phyloP scores from a whole-genome alignment of 2,113 vertebrate genomes.

The Mohoua ochrocephala region DNA sequence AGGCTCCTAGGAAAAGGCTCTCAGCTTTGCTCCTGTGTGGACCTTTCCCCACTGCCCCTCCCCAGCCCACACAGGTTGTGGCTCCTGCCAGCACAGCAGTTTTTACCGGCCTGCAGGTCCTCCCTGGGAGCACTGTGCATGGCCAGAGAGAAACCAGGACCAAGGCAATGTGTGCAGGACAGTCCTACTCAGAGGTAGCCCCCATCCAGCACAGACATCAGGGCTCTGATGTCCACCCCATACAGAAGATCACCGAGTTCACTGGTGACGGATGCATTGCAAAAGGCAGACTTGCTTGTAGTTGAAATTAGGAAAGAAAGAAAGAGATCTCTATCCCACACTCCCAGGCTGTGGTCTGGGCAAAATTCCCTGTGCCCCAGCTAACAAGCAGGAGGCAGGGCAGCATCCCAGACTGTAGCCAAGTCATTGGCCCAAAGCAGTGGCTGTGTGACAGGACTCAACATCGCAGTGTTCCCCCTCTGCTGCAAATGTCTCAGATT shows the following conservation, averaged over 20 bases:
- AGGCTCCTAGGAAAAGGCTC: not conserved
- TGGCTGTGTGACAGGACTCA: not conserved
- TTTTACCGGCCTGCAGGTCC: not conserved
- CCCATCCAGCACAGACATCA: not conserved
- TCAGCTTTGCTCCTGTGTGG: not conserved
- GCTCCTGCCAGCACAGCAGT: not conserved
- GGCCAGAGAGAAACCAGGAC: not conserved
- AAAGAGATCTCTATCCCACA: not conserved
- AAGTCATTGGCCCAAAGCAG: not conserved
- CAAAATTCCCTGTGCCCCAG: not conserved
- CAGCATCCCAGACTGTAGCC: not conserved
- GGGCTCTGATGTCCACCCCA: not conserved
- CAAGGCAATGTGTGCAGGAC: rapidly evolving
- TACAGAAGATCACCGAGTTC: not conserved
- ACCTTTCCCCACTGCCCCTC: not conserved
- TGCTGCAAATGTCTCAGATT: not conserved
- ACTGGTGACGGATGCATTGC: not conserved
- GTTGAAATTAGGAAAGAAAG: not conserved
- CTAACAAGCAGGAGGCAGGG: not conserved
- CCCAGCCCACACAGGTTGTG: not conserved
- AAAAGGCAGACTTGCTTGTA: not conserved
- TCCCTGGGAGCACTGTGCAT: rapidly evolving
- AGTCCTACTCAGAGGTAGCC: not conserved
- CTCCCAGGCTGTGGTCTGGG: not conserved
- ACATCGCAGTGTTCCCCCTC: rapidly evolving